These are phyloP conservation scores for Babyrousa celebensis DNA, from an alignment of 2,797 vertebrate species.

Conservation along the genomic window DNA sequence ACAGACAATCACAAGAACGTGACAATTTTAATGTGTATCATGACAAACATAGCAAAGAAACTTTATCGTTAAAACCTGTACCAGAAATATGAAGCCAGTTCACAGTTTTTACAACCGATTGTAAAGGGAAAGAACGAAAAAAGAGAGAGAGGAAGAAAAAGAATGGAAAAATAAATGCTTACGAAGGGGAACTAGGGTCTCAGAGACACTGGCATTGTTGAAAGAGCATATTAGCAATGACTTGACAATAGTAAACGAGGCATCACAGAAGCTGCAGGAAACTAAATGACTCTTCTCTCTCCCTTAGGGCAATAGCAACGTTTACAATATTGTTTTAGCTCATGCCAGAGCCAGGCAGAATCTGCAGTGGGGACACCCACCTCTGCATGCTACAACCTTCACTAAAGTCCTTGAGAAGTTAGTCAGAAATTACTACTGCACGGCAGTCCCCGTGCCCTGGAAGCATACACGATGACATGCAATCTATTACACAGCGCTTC, in stretches of 20 bases:
- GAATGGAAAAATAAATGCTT: fast-evolving
- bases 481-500: conserved; percentile 1
- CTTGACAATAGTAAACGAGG: not conserved
- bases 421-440: not conserved
- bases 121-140: conserved; percentile 1
- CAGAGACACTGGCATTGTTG: not conserved
- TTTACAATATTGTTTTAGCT: conserved; percentile 16
- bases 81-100: not conserved
- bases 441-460: not conserved
- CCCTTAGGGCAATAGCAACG: not conserved
- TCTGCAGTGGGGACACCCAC: not conserved
- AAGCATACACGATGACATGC: conserved; percentile 8
- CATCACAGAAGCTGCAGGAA: not conserved
- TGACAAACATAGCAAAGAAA: not conserved
- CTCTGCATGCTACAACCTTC: not conserved
- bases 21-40: not conserved
- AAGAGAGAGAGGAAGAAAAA: not conserved
- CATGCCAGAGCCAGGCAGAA: not conserved
- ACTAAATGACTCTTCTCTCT: not conserved
- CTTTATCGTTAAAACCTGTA: not conserved
- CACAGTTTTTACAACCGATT: conserved; percentile 3
- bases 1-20: not conserved
- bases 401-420: conserved; percentile 57
- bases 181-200: not conserved
- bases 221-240: not conserved